Base-by-base conservation (phyloP, 2,113 vertebrate genomes). In the Lates calcarifer region DNA sequence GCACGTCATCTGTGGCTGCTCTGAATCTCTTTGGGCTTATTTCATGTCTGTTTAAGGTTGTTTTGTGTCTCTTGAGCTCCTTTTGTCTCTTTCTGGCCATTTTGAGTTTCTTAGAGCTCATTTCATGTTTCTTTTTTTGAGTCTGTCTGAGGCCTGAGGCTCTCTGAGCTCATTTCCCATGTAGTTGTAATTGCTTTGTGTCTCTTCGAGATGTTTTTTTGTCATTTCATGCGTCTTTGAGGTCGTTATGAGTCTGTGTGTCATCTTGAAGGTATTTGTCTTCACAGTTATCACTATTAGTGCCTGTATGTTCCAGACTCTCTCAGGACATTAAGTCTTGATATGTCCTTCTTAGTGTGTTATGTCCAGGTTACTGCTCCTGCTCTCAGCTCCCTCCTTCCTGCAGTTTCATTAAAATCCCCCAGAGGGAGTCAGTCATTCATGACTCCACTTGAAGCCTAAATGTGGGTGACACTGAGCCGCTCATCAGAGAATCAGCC, bases 371-470 rank as follows among this genome's bases (percentile, higher is more conserved):
- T 9, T 9, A 9, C 10, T 13, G 39, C 39, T 41, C 39, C 39
- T 41, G 3, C 33, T 35, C 33, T 35, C 33, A 35, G 18, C 20
- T 22, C 0, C 20, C 20, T 53, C n/a, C 22, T n/a, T 22, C n/a
- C 45, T 71, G 62, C 17, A 10, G 17, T 76, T 47, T n/a, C 58
- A 1, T 2, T 1, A 6, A 6, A 33, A n/a, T 29, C 79, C 89
- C 85, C 67, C 61, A 83, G 89, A 83, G 73, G 83, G 85, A 14
- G 78, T 0, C 29, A 71, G 43, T 83, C 11, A 18, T 2, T 72
- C 43, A 29, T 1, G 28, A 22, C 12, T 39, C 15, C 5, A 14
- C 31, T 26, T 15, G 5, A 1, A 49, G 41, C 1, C 31, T 28
- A 2, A 47, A 37, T 4, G 45, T 26, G 2, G 18, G 26, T 17